Percentiles rank a stretch among this genome's conserved stretches.
phyloP scores from a whole-genome alignment of 2,888 invertebrate species.

The Diaperis boleti region DNA sequence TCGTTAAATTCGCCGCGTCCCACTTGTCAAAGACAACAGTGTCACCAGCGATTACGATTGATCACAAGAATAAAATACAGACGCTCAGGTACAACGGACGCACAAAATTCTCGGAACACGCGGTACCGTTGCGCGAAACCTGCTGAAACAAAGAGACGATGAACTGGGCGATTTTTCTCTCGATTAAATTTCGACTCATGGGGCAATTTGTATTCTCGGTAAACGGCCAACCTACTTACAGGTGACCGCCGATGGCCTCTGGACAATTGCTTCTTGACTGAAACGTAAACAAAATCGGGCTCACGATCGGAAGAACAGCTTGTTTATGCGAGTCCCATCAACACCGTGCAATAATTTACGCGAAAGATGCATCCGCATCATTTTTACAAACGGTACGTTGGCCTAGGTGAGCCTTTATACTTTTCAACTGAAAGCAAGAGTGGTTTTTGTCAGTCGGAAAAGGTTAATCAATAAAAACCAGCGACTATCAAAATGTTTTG shows the following conservation, averaged over 20 bases:
- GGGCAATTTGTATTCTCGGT: slow-evolving; percentile 7
- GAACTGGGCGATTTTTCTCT: neutral
- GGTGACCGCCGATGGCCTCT: slow-evolving; percentile 7
- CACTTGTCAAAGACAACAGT: neutral
- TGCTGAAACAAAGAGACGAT: slow-evolving; percentile 4
- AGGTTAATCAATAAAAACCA: too few relatives aligned
- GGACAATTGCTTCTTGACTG: slow-evolving; percentile 3
- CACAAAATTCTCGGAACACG: neutral
- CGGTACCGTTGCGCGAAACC: neutral
- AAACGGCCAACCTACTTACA: slow-evolving; percentile 13
- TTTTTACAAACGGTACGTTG: too few relatives aligned
- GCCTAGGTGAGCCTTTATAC: too few relatives aligned
- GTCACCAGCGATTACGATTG: slow-evolving; percentile 4
- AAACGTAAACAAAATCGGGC: slow-evolving; percentile 9
- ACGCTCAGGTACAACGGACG: slow-evolving; percentile 1
- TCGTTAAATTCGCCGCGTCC: slow-evolving; percentile 7
- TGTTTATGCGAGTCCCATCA: neutral
- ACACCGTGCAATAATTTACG: neutral
- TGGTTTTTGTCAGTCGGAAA: too few relatives aligned
- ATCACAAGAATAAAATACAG: neutral
- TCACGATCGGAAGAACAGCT: too few relatives aligned
- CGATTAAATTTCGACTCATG: neutral
- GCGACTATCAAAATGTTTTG: too few relatives aligned
- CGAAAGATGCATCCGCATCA: too few relatives aligned
- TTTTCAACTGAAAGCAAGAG: too few relatives aligned